Percentiles rank a stretch among this genome's conserved stretches.
Conservation (phyloP, 2,888 invertebrate species). For the Papilio gigon region DNA sequence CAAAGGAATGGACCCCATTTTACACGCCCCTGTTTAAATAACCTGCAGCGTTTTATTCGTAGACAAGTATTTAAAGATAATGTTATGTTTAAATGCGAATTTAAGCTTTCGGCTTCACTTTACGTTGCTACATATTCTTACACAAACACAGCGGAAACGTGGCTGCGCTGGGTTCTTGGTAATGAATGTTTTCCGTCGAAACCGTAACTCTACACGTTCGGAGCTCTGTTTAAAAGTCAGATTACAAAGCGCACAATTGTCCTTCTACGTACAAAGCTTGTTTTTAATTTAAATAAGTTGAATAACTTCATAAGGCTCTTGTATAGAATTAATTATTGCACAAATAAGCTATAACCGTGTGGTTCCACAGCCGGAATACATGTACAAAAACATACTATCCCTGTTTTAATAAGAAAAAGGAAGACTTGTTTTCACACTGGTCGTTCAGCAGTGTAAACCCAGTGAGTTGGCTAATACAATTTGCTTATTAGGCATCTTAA, state of each 20-base stretch:
- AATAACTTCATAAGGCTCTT: not conserved
- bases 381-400: not conserved
- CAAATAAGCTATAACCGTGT: too few species aligned
- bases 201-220: conserved; percentile 24
- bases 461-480: not conserved
- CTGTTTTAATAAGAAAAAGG: too few species aligned
- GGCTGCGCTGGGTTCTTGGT: conserved; percentile 16
- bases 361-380: too few species aligned
- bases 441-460: too few species aligned
- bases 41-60: not conserved
- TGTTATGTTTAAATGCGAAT: not conserved
- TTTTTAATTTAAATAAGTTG: conserved; percentile 1
- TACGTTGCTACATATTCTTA: not conserved
- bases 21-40: not conserved
- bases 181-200: conserved; percentile 38
- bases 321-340: too few species aligned
- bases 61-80: not conserved
- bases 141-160: conserved; percentile 28
- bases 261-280: not conserved
- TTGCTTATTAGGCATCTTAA: not conserved
- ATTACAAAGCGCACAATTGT: conserved; percentile 20
- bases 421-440: too few species aligned
- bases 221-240: conserved; percentile 16
- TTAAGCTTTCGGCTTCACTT: not conserved
- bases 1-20: not conserved